These are phyloP conservation scores for Drosophila demipolita DNA, from an alignment of 2,888 invertebrate genomes.

Conservation along the genomic window DNA sequence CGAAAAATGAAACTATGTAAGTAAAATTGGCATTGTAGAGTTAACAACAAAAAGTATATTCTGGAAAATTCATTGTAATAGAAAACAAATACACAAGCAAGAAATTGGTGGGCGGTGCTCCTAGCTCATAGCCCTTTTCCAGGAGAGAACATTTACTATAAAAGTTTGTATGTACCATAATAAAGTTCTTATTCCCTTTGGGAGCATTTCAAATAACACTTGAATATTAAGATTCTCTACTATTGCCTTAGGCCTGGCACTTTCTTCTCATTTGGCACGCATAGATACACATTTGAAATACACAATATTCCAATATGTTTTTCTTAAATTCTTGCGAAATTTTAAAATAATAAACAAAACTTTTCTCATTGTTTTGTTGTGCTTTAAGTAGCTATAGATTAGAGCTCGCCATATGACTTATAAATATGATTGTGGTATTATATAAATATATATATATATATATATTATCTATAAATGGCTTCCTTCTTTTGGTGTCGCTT, in stretches of 20 bases:
- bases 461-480: neutral
- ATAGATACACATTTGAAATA: neutral
- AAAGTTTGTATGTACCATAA: neutral
- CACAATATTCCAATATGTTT: neutral
- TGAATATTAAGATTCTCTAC: neutral
- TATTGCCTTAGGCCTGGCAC: neutral
- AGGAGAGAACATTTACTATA: neutral
- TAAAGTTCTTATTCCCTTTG: neutral
- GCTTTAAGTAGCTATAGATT: slow-evolving; percentile 14
- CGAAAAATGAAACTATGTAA: neutral
- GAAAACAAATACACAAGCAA: neutral
- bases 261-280: neutral
- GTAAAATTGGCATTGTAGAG: neutral
- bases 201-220: neutral
- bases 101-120: neutral
- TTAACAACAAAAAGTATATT: neutral
- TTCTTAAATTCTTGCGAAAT: slow-evolving; percentile 4
- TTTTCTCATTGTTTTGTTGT: slow-evolving; percentile 13
- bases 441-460: neutral
- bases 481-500: neutral
- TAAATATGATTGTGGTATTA: neutral
- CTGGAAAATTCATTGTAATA: neutral
- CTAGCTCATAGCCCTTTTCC: neutral
- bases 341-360: slow-evolving; percentile 19
- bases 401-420: slow-evolving; percentile 11